Conservation (phyloP, 2,797 vertebrate genomes). For the Heteromormyrus szaboi region DNA sequence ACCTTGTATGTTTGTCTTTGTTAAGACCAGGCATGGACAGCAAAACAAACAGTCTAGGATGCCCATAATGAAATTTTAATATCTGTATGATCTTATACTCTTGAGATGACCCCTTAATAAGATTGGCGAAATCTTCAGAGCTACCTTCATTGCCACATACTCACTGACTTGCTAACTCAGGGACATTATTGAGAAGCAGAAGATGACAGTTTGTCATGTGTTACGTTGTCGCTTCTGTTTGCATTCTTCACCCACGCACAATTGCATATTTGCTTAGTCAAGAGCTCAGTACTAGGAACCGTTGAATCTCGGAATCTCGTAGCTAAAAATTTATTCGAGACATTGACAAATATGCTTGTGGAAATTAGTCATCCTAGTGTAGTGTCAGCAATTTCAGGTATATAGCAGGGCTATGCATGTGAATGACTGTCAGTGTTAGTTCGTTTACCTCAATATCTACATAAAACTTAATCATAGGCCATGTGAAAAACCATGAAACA, state of each 20-base stretch:
- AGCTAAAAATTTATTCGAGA: slow-evolving; percentile 9
- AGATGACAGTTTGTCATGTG: slow-evolving; percentile 13
- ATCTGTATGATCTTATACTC: neutral
- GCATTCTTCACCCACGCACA: slow-evolving; percentile 7
- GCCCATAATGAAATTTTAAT: neutral
- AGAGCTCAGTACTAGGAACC: slow-evolving; percentile 34
- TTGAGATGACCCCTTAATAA: neutral
- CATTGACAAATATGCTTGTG: neutral
- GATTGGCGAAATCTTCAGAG: neutral
- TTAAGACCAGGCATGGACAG: neutral
- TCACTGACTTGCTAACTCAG: neutral
- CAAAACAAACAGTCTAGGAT: neutral
- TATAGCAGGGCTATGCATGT: neutral
- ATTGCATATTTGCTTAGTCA: slow-evolving; percentile 35
- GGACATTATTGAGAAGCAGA: neutral
- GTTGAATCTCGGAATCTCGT: slow-evolving; percentile 40
- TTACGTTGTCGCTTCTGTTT: neutral
- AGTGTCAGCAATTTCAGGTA: slow-evolving; percentile 11
- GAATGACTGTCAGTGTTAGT: neutral
- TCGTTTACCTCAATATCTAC: neutral
- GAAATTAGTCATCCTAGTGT: slow-evolving; percentile 18
- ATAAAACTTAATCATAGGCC: neutral
- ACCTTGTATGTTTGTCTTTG: neutral
- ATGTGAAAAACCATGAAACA: slow-evolving; percentile 17
- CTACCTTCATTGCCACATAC: neutral